A percentile compares a stretch with the other conserved stretches of the same genome.
phyloP scores from a whole-genome alignment of 2,797 vertebrate species.

The Loris lydekkerianus region DNA sequence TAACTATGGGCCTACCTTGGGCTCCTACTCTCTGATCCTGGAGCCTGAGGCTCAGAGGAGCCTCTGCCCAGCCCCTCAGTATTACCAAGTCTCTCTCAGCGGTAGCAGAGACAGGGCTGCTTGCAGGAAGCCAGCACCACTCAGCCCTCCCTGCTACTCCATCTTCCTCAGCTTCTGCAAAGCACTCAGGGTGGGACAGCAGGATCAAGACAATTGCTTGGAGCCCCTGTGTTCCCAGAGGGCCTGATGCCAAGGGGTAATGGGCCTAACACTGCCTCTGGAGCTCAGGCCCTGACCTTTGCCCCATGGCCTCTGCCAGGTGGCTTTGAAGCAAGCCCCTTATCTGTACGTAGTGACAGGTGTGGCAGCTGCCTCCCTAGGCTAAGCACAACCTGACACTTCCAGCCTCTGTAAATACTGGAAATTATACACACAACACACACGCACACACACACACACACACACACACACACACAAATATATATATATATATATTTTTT shows the following conservation, averaged over 20 bases:
- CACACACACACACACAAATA: not conserved
- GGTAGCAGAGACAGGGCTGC: slow-evolving; percentile 66
- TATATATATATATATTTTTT: not conserved
- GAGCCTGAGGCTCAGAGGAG: slow-evolving; percentile 51
- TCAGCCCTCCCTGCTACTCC: not conserved
- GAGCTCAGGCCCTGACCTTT: slow-evolving; percentile 1
- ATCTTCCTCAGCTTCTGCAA: slow-evolving; percentile 65
- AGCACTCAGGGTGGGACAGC: slow-evolving; percentile 67
- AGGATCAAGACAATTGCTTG: slow-evolving; percentile 50
- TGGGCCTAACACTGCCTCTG: slow-evolving; percentile 43
- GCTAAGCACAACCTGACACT: slow-evolving; percentile 8
- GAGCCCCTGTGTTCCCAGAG: slow-evolving; percentile 43
- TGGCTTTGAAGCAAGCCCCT: slow-evolving; percentile 47
- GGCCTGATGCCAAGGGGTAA: slow-evolving; percentile 38
- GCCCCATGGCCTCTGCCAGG: slow-evolving; percentile 11
- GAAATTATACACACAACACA: slow-evolving; percentile 10
- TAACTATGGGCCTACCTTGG: slow-evolving; percentile 50
- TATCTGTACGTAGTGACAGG: slow-evolving; percentile 74
- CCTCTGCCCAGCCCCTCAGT: slow-evolving; percentile 75
- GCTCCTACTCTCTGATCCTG: slow-evolving; percentile 30
- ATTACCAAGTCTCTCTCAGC: slow-evolving; percentile 75
- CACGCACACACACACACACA: not conserved
- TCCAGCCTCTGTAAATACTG: slow-evolving; percentile 86
- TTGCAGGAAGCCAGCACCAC: slow-evolving; percentile 55
- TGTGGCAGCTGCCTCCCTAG: slow-evolving; percentile 31